These are phyloP conservation scores for Enteromius afrohamiltoni DNA, from an alignment of 2,797 vertebrate species.

Conservation along the genomic window DNA sequence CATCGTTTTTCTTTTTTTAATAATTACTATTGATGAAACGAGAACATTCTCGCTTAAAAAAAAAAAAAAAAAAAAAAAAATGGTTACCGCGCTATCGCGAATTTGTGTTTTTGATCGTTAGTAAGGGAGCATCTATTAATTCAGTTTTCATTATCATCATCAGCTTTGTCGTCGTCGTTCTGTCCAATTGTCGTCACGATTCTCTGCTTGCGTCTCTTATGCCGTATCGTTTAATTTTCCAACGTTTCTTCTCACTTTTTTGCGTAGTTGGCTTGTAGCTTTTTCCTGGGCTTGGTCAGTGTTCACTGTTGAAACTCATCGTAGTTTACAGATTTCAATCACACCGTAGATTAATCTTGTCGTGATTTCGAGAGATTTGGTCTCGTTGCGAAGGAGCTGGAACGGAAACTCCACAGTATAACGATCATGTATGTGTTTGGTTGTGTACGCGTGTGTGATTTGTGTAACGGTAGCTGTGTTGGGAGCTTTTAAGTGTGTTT, in stretches of 20 bases:
- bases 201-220: conserved; percentile 65
- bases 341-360: conserved; percentile 32
- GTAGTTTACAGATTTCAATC: conserved; percentile 31
- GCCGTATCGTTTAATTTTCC: conserved; percentile 58
- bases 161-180: conserved; percentile 40
- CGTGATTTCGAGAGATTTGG: conserved; percentile 8
- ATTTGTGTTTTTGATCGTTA: conserved; percentile 28
- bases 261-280: conserved; percentile 23
- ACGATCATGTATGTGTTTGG: conserved; percentile 58
- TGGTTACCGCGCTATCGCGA: conserved; percentile 12
- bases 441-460: conserved; percentile 66
- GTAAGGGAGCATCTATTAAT: conserved; percentile 42
- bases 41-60: background rate
- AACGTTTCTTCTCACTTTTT: background rate
- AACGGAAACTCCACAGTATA: conserved; percentile 55
- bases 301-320: conserved; percentile 29
- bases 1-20: conserved; percentile 64
- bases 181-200: conserved; percentile 65
- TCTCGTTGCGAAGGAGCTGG: conserved; percentile 25
- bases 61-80: background rate
- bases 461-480: conserved; percentile 52
- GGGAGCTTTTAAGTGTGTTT: conserved; percentile 47
- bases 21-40: conserved; percentile 16
- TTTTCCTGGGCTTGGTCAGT: conserved; percentile 57
- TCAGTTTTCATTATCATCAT: conserved; percentile 41